Percentiles rank a stretch among this genome's conserved stretches.
Conservation (phyloP, 2,797 vertebrate species). For the Myotis pilosus region DNA sequence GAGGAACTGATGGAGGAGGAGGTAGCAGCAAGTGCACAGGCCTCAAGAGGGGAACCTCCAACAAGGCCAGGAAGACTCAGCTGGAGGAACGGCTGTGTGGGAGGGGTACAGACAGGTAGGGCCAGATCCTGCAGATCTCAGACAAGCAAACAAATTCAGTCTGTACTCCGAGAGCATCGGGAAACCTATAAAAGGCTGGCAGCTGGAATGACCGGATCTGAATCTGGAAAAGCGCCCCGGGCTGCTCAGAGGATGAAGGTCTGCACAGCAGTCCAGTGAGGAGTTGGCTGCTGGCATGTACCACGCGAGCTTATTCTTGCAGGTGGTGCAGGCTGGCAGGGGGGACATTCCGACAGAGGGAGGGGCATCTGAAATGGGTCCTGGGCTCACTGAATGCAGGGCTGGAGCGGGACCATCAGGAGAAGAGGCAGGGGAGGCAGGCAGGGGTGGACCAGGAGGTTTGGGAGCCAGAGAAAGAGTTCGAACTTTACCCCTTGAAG, state of each 20-base stretch:
- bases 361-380: too few species aligned
- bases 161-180: accelerated
- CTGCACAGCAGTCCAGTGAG: neutral
- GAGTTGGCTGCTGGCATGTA: accelerated
- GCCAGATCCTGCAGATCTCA: accelerated
- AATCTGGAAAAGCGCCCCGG: accelerated
- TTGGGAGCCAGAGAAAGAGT: neutral
- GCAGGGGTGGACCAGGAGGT: neutral
- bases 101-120: too few species aligned
- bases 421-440: neutral
- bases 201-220: neutral
- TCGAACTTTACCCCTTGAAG: neutral
- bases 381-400: accelerated
- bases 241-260: neutral
- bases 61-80: neutral
- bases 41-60: neutral
- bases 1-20: neutral
- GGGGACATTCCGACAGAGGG: accelerated
- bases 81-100: accelerated
- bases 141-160: neutral
- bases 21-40: neutral
- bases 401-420: neutral
- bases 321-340: neutral
- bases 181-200: neutral
- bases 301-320: neutral